Evolutionary conservation across 2,888 invertebrate genomes (phyloP), one percentile per base, ranked within the genome.

Genomic region (Aphelenchoides bicaudatus): DNA sequence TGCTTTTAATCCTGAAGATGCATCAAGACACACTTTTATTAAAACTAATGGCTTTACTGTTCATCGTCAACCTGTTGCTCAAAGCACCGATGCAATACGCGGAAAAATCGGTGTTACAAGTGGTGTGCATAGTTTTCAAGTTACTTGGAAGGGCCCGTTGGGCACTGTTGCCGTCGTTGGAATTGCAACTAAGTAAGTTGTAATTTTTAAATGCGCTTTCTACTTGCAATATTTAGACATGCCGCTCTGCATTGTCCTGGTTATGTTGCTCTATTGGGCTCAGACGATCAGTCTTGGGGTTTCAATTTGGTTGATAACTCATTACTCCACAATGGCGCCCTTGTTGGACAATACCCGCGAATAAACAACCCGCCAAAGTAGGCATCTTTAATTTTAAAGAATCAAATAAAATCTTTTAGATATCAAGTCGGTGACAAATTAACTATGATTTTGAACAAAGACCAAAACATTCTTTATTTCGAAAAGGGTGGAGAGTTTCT

Each of bases 261-360:
- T 56, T 98, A 98, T 83, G 88, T 93, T 51, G 89, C 93, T 6
- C 83, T 98, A 59, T 83, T 96, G 64, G 96, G 96, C 29, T 88
- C 90, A 3, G 92, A 96, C 83, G 90, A 91, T 80, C 89, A 94
- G 80, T 93, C 92, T 78, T 98, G 96, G 96, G 96, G 96, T 13
- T 96, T 94, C 96, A 96, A 96, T 85, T 85, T 98, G 73, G 94
- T 96, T 51, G 94, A 96, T 83, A 96, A 94, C 84, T 88, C 90
- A 82, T 85, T 96, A 70, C 83, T 94, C 73, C 94, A 98, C 81
- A 92, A 93, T 84, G 94, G 94, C 55, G 89, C 91, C 30, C 60
- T 56, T 13, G 46, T 67, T 13, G 70, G 69, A 6, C 51, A 27
- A 0, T 76, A 76, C 61, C 76, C 94, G 90, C 82, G 68, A 21